Evolutionary conservation across 2,888 invertebrate species (phyloP).

Genomic region (Xylophagus ater): DNA sequence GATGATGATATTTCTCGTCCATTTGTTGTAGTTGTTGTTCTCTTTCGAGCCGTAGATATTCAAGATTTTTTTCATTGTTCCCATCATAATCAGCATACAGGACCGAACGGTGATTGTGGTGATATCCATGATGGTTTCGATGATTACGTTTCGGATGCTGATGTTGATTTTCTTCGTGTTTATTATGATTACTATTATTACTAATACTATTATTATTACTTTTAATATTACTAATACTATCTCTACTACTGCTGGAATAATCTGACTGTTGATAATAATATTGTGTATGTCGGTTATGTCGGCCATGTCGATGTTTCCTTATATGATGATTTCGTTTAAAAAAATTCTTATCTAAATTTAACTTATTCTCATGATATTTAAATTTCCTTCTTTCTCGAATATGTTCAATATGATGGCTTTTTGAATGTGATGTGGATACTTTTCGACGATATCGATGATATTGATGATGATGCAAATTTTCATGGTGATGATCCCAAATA

Average conservation of each 20-base stretch:
- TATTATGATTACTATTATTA: slow-evolving; percentile 1
- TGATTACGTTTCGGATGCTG: slow-evolving; percentile 7
- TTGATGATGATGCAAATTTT: neutral
- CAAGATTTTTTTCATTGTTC: slow-evolving; percentile 14
- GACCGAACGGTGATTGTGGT: neutral
- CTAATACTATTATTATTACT: neutral
- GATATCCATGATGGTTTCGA: slow-evolving; percentile 6
- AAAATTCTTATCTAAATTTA: slow-evolving; percentile 5
- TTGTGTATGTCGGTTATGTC: too few species aligned
- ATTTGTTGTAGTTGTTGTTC: slow-evolving; percentile 4
- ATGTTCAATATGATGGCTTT: too few species aligned
- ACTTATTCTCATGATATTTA: too few species aligned
- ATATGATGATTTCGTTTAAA: slow-evolving; percentile 10
- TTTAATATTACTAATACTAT: too few species aligned
- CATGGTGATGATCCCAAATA: too few species aligned
- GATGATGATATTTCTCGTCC: slow-evolving; percentile 2
- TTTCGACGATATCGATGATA: neutral
- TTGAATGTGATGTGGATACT: too few species aligned
- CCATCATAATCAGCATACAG: neutral
- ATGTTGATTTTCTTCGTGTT: neutral
- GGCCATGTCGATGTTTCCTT: slow-evolving; percentile 7
- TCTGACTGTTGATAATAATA: too few species aligned
- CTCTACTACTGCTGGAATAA: too few species aligned
- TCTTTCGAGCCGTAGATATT: slow-evolving; percentile 1
- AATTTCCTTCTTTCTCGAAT: too few species aligned